phyloP scores from a whole-genome alignment of 2,113 vertebrate species.

The Stegastes partitus region DNA sequence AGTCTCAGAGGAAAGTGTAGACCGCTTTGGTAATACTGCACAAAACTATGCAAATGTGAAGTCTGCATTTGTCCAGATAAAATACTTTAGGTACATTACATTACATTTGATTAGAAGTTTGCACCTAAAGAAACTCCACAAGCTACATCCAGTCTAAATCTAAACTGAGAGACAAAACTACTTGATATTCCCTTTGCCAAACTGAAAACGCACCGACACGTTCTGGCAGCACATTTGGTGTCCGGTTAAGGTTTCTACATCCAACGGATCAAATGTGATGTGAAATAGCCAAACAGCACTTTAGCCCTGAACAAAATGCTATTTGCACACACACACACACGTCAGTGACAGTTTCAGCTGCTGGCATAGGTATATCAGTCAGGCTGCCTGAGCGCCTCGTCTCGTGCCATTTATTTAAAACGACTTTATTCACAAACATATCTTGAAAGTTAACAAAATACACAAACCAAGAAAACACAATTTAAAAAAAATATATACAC shows the following conservation, averaged over 20 bases:
- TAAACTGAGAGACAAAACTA: conserved; percentile 37
- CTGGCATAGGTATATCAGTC: conserved; percentile 71
- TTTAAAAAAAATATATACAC: conserved; percentile 83
- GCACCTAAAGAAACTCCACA: conserved; percentile 1
- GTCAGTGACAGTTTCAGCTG: conserved; percentile 32
- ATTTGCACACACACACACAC: conserved; percentile 15
- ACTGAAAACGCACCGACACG: conserved; percentile 33
- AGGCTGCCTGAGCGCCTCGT: conserved; percentile 48
- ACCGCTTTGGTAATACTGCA: conserved; percentile 74
- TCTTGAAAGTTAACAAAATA: conserved; percentile 45
- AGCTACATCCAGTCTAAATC: neutral
- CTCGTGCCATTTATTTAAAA: conserved; percentile 25
- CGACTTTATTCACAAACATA: conserved; percentile 25
- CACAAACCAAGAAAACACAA: conserved; percentile 82
- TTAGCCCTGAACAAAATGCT: too few species aligned
- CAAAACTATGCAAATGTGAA: conserved; percentile 51
- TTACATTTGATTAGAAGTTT: conserved; percentile 8
- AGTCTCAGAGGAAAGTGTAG: conserved; percentile 77
- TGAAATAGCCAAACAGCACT: conserved; percentile 1
- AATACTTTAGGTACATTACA: neutral
- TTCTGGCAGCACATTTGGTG: neutral
- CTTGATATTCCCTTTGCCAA: conserved; percentile 66
- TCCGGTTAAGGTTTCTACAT: neutral
- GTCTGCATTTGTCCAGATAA: conserved; percentile 11
- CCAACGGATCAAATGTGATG: neutral